Base-by-base conservation (phyloP, 1,140 invertebrate species). In the Rhagoletis pomonella region DNA sequence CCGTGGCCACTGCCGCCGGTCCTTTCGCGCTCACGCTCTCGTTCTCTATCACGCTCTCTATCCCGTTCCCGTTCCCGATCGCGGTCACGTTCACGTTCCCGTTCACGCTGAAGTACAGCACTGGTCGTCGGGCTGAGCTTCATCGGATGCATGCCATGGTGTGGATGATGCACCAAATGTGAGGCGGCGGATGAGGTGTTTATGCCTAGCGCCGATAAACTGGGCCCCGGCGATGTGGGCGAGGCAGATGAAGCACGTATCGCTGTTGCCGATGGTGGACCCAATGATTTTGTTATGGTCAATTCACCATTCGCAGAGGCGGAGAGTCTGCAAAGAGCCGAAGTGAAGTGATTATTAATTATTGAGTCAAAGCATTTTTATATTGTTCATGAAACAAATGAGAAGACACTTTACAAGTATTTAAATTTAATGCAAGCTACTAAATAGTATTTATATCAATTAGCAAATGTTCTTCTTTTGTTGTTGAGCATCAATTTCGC, bases 221-320 rank as follows among this genome's bases (percentile, higher is more conserved):
- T 90, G 65, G 91, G 90, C 1, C 91, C 91, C n/a, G 69, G 55
- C 87, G 89, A 3, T 93, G 91, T 89, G 6, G 91, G 92, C 0
- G 95, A 95, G n/a, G 94, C 95, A 19, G 94, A 93, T 85, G 94
- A 95, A 89, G 91, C 94, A 89, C 92, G 96, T 90, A 93, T 93
- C 86, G 94, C 94, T 17, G 93, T 94, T 89, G 93, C 92, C 89
- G 94, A 94, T 9, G 94, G 94, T 73, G 94, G 94, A 64, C 95
- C 95, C 88, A 95, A 94, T 60, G 96, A 96, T 73, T 96, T 96
- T 84, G 96, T 96, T 90, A 97, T 97, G 58, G 96, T 96, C 67
- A 97, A 95, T 93, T 97, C 96, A 29, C 96, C 96, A 90, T 97
- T 97, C n/a, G 47, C 73, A 87, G 94, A 96, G 67, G 96, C 95